Percentiles rank a stretch among this genome's conserved stretches.
These are phyloP conservation scores for Holothuria scabra DNA, from an alignment of 53 echinoderm and acorn worm species.

Conservation along the genomic window DNA sequence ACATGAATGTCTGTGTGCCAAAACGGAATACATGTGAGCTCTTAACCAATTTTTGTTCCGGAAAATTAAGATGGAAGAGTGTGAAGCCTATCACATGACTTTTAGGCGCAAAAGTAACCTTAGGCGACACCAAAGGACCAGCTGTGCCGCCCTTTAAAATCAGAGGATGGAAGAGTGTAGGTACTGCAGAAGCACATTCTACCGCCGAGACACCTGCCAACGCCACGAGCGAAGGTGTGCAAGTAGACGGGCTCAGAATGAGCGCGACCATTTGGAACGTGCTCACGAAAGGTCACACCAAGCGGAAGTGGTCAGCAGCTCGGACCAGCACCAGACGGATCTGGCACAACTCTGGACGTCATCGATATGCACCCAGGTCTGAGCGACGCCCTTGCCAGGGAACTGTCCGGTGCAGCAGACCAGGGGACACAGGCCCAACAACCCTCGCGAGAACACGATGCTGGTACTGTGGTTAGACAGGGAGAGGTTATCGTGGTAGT, in stretches of 20 bases:
- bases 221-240: not conserved
- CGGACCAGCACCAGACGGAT: not conserved
- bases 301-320: not conserved
- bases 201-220: not conserved
- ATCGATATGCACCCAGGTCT: not conserved
- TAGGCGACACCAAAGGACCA: not conserved
- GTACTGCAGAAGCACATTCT: not conserved
- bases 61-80: not conserved
- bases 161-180: not conserved
- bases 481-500: not conserved
- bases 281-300: not conserved
- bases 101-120: not conserved
- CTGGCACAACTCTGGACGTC: not conserved
- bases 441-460: not conserved
- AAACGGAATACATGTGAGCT: too few relatives aligned
- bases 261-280: not conserved
- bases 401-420: not conserved
- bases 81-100: constrained; percentile 4
- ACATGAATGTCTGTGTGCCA: too few relatives aligned
- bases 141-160: not conserved
- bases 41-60: too few relatives aligned
- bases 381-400: not conserved
- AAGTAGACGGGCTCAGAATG: not conserved
- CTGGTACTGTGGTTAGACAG: not conserved
- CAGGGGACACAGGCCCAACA: not conserved